A percentile compares a stretch with the other conserved stretches of the same genome.
Conservation (phyloP, 2,888 invertebrate genomes). For the Agrilus mali region DNA sequence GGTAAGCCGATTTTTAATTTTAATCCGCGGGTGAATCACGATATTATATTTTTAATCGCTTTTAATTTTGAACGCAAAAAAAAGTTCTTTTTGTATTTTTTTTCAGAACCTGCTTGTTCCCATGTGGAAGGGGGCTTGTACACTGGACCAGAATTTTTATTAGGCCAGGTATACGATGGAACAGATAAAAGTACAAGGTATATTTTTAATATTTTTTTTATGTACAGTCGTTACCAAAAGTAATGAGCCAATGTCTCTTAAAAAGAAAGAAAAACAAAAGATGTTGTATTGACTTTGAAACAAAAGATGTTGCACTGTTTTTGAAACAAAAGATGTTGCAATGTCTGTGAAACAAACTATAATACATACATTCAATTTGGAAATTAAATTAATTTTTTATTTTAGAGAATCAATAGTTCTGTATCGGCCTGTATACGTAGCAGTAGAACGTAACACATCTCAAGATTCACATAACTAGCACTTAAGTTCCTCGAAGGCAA, state of each 20-base stretch:
- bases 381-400: constrained; percentile 9
- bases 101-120: constrained; percentile 56
- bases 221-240: background rate
- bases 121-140: constrained; percentile 68
- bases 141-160: constrained; percentile 62
- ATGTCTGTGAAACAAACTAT: too few species aligned
- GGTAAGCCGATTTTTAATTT: constrained; percentile 38
- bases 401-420: constrained; percentile 45
- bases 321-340: too few species aligned
- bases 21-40: background rate
- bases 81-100: constrained; percentile 13
- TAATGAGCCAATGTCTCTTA: background rate
- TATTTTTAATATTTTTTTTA: background rate
- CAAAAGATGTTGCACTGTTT: too few species aligned
- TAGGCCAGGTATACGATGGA: constrained; percentile 68
- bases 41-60: background rate
- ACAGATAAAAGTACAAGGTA: constrained; percentile 27
- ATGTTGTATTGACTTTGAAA: too few species aligned
- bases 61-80: background rate
- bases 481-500: constrained; percentile 18
- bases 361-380: too few species aligned
- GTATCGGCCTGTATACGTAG: constrained; percentile 51
- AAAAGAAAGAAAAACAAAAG: too few species aligned
- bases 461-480: constrained; percentile 7
- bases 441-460: constrained; percentile 27